Evolutionary conservation across 2,113 vertebrate genomes (phyloP).

Genomic region (Ammodytes marinus): DNA sequence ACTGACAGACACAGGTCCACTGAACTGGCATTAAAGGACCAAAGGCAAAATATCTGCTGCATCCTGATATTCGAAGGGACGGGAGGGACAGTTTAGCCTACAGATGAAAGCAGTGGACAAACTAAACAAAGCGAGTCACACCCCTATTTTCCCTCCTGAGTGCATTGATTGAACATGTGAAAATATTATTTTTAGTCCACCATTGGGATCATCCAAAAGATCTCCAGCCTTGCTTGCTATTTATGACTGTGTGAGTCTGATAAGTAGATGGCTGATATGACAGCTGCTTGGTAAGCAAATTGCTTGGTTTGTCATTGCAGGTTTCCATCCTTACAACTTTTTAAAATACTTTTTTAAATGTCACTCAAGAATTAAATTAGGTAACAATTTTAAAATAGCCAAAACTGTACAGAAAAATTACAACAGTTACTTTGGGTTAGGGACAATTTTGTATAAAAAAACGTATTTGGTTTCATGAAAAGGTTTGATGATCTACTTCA

Average conservation of each 20-base stretch:
- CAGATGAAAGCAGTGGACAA: conserved; percentile 11
- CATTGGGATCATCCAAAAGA: not conserved
- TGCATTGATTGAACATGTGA: conserved; percentile 7
- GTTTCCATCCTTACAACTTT: too few species aligned
- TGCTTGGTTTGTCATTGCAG: not conserved
- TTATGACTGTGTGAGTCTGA: not conserved
- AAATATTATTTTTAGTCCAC: conserved; percentile 7
- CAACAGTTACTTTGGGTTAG: too few species aligned
- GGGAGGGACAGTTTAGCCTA: conserved; percentile 10
- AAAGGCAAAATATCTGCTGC: not conserved
- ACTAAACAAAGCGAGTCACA: conserved; percentile 16
- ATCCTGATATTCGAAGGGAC: conserved; percentile 6
- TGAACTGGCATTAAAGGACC: not conserved
- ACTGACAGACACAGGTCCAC: not conserved
- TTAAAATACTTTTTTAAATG: too few species aligned
- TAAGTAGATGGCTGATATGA: conserved; percentile 3
- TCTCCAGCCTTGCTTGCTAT: conserved; percentile 7
- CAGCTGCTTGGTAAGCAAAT: conserved; percentile 20
- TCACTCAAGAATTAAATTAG: too few species aligned
- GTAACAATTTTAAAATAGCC: too few species aligned
- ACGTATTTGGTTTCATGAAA: too few species aligned
- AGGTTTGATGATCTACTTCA: too few species aligned
- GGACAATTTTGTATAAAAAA: too few species aligned
- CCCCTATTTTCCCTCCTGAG: conserved; percentile 8
- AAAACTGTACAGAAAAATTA: too few species aligned